These are phyloP conservation scores for Cephus nigrinus DNA, from an alignment of 2,888 invertebrate genomes.

Conservation along the genomic window DNA sequence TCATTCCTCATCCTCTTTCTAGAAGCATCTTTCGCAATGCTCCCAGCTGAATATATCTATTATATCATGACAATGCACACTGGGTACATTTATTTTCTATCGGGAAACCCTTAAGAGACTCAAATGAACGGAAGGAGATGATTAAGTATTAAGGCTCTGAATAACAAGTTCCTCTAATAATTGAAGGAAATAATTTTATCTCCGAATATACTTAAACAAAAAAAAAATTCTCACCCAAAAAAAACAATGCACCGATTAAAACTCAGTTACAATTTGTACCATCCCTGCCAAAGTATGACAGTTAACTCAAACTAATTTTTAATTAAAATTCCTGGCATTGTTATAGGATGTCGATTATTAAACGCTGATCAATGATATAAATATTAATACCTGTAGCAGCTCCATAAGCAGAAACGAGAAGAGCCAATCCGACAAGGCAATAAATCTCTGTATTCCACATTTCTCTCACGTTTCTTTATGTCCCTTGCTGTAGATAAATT, in stretches of 20 bases:
- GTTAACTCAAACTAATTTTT: not conserved
- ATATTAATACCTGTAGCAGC: not conserved
- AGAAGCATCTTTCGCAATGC: not conserved
- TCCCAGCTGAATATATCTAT: not conserved
- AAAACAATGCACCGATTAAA: not conserved
- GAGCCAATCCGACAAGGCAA: not conserved
- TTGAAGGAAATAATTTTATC: not conserved
- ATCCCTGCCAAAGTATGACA: too few relatives aligned
- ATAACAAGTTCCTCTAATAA: not conserved
- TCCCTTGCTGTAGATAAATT: not conserved
- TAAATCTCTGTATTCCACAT: not conserved
- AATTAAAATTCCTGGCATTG: not conserved
- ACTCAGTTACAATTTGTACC: not conserved
- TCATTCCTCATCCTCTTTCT: not conserved
- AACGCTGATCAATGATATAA: not conserved
- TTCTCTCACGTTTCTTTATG: not conserved
- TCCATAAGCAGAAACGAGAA: not conserved
- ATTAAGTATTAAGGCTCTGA: not conserved
- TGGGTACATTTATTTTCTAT: not conserved
- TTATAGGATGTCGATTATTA: not conserved
- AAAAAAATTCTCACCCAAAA: not conserved
- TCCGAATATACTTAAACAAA: not conserved
- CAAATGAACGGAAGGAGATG: not conserved
- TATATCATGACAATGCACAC: not conserved
- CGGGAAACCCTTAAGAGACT: not conserved